These are phyloP conservation scores for Stegastes partitus DNA, from an alignment of 2,113 vertebrate genomes.

Conservation along the genomic window DNA sequence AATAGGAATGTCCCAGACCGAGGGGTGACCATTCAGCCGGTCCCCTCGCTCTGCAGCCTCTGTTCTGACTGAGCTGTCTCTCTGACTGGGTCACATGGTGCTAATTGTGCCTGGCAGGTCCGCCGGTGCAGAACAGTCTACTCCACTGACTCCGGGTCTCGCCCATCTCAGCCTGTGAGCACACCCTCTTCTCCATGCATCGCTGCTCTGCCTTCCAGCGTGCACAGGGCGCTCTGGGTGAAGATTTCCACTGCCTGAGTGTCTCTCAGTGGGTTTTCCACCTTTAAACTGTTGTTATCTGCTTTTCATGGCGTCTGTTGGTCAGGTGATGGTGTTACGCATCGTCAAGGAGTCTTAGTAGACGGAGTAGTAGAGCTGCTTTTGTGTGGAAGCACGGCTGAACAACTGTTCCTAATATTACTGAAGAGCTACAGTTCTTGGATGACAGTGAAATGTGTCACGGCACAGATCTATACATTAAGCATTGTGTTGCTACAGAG, in stretches of 20 bases:
- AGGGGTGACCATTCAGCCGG: constrained; percentile 7
- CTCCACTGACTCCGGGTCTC: constrained; percentile 60
- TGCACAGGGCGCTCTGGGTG: constrained; percentile 11
- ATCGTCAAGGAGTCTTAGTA: too few species aligned
- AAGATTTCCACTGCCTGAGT: background rate
- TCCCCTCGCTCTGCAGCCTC: constrained; percentile 17
- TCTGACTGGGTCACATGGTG: constrained; percentile 77
- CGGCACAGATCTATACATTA: too few species aligned
- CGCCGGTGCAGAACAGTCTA: constrained; percentile 64
- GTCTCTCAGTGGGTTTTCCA: background rate
- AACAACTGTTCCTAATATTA: too few species aligned
- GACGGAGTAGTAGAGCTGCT: too few species aligned
- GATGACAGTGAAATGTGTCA: too few species aligned
- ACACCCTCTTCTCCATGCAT: constrained; percentile 58
- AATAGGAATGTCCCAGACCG: constrained; percentile 25
- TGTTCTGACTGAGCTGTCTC: too few species aligned
- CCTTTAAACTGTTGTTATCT: background rate
- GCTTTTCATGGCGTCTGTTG: background rate
- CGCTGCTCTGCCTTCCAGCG: constrained; percentile 41
- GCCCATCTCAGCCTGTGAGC: constrained; percentile 62
- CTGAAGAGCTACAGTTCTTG: too few species aligned
- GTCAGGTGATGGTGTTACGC: constrained; percentile 9
- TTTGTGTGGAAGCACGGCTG: too few species aligned
- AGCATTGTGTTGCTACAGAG: too few species aligned
- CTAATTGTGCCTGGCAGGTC: constrained; percentile 81